Base-by-base conservation (phyloP, 2,888 invertebrate species). In the Scrobipalpa atriplicella region DNA sequence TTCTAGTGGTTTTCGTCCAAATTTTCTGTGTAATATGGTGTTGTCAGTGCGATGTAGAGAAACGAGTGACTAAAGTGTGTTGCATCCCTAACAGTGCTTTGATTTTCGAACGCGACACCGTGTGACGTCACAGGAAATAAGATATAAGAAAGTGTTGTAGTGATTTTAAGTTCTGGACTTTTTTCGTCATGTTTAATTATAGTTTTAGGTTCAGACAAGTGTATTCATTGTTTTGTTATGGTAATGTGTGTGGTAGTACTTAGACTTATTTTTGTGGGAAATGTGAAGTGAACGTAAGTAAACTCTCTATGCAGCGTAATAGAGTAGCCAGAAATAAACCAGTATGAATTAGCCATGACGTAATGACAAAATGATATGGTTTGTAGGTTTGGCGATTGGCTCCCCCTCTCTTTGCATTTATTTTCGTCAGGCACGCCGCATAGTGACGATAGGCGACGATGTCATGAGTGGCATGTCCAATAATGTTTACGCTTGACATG, bases 21-120 rank as follows among this genome's bases (percentile, higher is more conserved):
- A 43, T 51, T 62, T 39, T 18, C 21, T 18, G 29, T 10, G 52
- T 52, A 63, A 63, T 63, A 51, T 38, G 36, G 38, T 63, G 29
- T 38, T 38, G 21, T 52, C 41, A 43, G 52, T 52, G 18, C 52
- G 10, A 58, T 58, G 58, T 58, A 16, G 58, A 58, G n/a, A n/a
- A n/a, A n/a, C n/a, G n/a, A n/a, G 75, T 70, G 67, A 58, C 58
- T 56, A 56, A 58, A 58, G 71, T 68, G 76, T 76, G 75, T 76
- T 69, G 74, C 73, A 75, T 75, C 76, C 78, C 78, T 78, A 75
- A 80, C 76, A 80, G 78, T 75, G 78, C 78, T 78, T 76, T 68
- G 66, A 64, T 77, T 75, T 76, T 73, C 71, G 76, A 72, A 62
- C 69, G 75, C 78, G 78, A 51, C 76, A 78, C 76, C 72, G 61